Conservation (phyloP, 2,888 invertebrate genomes). For the Stenodera caucasica region DNA sequence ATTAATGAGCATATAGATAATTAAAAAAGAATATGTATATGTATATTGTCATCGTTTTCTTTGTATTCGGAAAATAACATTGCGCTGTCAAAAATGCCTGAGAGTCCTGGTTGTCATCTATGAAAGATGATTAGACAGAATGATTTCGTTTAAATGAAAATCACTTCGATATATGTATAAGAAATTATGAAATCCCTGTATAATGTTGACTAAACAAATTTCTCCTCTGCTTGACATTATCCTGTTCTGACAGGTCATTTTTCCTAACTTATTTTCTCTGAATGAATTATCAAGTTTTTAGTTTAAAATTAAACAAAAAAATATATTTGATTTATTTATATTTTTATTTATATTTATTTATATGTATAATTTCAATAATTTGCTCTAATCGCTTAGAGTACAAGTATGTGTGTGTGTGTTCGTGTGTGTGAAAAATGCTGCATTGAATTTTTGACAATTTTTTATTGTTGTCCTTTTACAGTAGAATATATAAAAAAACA, state of each 20-base stretch:
- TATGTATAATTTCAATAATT: too few species aligned
- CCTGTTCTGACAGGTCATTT: conserved; percentile 25
- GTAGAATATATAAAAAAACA: not conserved
- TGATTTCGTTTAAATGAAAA: conserved; percentile 24
- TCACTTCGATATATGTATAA: conserved; percentile 21
- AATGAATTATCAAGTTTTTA: conserved; percentile 24
- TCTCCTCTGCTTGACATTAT: conserved; percentile 19
- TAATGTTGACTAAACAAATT: conserved; percentile 23
- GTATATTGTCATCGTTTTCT: too few species aligned
- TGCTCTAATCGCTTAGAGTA: too few species aligned
- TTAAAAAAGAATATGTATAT: too few species aligned
- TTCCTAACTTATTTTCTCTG: conserved; percentile 23
- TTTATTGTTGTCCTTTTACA: not conserved
- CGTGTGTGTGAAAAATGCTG: not conserved
- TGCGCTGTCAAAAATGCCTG: too few species aligned
- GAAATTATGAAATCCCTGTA: conserved; percentile 24
- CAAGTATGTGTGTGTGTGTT: too few species aligned
- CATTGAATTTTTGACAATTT: not conserved
- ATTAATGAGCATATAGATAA: too few species aligned
- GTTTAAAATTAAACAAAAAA: conserved; percentile 20
- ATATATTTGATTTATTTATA: too few species aligned
- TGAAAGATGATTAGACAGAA: not conserved
- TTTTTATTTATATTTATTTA: too few species aligned
- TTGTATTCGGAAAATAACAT: too few species aligned
- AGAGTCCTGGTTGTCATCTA: too few species aligned